Conservation (phyloP, 1,140 invertebrate species). For the Steinernema feltiae region DNA sequence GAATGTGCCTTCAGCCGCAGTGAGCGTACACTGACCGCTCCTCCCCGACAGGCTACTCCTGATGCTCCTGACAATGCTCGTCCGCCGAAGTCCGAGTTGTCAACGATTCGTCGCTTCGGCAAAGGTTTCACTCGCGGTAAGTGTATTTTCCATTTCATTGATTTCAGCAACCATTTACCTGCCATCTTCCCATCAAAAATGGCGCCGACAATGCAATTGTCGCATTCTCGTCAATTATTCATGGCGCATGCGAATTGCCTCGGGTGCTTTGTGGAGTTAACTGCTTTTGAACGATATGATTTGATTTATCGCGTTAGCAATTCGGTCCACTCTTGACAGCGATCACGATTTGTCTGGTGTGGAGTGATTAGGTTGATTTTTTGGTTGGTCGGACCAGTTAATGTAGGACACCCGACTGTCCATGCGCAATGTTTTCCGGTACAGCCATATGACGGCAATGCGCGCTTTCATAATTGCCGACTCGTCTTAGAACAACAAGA, state of each 20-base stretch:
- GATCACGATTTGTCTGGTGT: not conserved
- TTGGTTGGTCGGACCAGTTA: not conserved
- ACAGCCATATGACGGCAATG: not conserved
- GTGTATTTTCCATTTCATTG: too few species aligned
- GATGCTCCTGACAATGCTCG: too few species aligned
- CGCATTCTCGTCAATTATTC: not conserved
- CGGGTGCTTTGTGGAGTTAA: not conserved
- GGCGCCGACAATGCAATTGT: not conserved
- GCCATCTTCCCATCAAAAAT: not conserved
- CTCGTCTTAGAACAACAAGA: constrained; percentile 7
- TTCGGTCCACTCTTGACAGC: not conserved
- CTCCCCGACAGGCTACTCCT: too few species aligned
- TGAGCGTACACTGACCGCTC: too few species aligned
- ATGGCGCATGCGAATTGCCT: not conserved
- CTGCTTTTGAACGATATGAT: not conserved
- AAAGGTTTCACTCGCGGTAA: too few species aligned
- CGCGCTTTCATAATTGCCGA: constrained; percentile 7
- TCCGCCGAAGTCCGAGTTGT: too few species aligned
- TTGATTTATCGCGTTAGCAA: not conserved
- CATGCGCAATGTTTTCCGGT: not conserved
- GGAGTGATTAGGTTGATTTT: not conserved
- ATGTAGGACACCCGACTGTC: not conserved
- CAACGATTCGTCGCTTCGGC: too few species aligned
- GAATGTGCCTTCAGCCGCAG: too few species aligned
- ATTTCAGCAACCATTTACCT: constrained; percentile 8